Evolutionary conservation across 2,888 invertebrate species (phyloP).

Genomic region (Lottia scabra): DNA sequence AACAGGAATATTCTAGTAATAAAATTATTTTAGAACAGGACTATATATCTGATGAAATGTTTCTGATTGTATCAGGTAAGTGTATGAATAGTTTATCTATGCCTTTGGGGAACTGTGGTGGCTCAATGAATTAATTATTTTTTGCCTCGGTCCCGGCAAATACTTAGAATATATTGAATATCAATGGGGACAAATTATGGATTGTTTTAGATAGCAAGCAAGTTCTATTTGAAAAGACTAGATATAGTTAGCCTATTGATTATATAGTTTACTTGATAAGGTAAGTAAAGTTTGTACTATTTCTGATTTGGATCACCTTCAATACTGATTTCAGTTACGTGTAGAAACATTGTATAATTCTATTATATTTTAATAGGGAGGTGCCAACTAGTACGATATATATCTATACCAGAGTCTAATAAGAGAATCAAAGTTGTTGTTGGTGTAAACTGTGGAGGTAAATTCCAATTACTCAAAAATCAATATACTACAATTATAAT

Average conservation of each 20-base stretch:
- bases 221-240: too few species aligned
- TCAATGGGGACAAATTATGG: too few species aligned
- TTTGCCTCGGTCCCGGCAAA: too few species aligned
- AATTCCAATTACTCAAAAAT: too few species aligned
- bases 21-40: conserved; percentile 48
- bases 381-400: conserved; percentile 48
- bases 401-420: conserved; percentile 49
- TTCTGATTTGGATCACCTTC: neutral
- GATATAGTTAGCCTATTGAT: too few species aligned
- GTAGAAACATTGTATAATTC: neutral
- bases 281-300: too few species aligned
- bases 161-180: too few species aligned
- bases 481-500: too few species aligned
- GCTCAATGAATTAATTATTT: too few species aligned
- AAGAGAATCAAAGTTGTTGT: conserved; percentile 47
- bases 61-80: conserved; percentile 50
- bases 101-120: too few species aligned
- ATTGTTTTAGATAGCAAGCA: too few species aligned
- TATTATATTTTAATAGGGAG: conserved; percentile 39
- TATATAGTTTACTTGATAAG: too few species aligned
- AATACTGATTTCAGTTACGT: neutral
- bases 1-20: conserved; percentile 55
- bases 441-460: conserved; percentile 20
- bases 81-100: neutral
- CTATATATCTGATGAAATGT: conserved; percentile 47